Percentiles rank a stretch among this genome's conserved stretches.
Evolutionary conservation across 2,888 invertebrate species (phyloP).

Genomic region (Drosophila hawaiiensis): DNA sequence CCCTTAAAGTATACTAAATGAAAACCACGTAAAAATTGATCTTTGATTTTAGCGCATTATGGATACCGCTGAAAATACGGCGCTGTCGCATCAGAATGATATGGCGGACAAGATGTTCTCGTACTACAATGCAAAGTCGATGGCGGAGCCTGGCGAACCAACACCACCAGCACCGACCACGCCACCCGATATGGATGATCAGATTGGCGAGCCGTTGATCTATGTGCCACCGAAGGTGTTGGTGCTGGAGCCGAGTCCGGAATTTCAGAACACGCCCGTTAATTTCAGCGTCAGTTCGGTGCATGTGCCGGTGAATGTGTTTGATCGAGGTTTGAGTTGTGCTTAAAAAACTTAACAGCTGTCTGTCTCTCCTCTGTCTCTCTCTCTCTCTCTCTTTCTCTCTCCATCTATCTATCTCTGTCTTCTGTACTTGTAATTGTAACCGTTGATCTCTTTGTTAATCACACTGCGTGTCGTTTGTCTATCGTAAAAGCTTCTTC

Average conservation of each 20-base stretch:
- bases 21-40: not conserved
- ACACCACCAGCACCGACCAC: constrained; percentile 86
- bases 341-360: constrained; percentile 15
- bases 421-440: constrained; percentile 37
- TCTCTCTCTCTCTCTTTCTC: constrained; percentile 19
- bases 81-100: constrained; percentile 87
- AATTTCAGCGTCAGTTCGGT: constrained; percentile 94
- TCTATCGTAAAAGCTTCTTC: constrained; percentile 59
- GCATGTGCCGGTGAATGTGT: constrained; percentile 98
- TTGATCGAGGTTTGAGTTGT: constrained; percentile 90
- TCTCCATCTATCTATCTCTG: constrained; percentile 12
- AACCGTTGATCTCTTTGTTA: constrained; percentile 45
- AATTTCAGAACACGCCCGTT: constrained; percentile 92
- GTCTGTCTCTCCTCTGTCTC: constrained; percentile 37
- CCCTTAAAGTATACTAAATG: too few species aligned
- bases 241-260: constrained; percentile 89
- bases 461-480: constrained; percentile 51
- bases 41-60: constrained; percentile 89
- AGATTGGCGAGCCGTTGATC: constrained; percentile 87
- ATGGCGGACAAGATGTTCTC: constrained; percentile 88
- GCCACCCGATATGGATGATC: constrained; percentile 86
- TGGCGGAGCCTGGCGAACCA: constrained; percentile 87
- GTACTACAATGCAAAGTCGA: constrained; percentile 90
- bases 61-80: constrained; percentile 94
- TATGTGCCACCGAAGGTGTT: constrained; percentile 88